Base-by-base conservation (phyloP, 2,113 vertebrate species). In the Eudyptes chrysolophus region DNA sequence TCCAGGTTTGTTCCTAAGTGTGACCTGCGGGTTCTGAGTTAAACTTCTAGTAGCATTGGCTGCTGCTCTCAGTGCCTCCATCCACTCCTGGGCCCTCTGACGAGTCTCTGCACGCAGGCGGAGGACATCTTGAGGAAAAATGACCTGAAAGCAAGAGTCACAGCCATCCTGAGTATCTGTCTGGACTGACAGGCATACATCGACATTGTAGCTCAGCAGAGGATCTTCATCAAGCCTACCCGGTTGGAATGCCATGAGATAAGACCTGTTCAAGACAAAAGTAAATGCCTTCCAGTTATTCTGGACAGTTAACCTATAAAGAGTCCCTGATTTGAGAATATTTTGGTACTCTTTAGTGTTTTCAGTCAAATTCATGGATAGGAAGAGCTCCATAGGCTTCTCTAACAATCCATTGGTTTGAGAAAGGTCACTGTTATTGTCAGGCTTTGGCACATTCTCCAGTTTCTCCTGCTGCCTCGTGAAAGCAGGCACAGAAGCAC, bases 271-370 rank as follows among this genome's bases (percentile, higher is more conserved):
- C 93, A 99, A 98, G 61, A 99, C 99, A 88, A 99, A 99, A 3
- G 99, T 99, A 94, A 99, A 99, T 16, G 99, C 98, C 80, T 99
- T 98, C 99, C 99, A 99, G 98, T 99, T 99, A 97, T 99, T 99
- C 79, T 99, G 99, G 88, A 99, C 93, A 24, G 98, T 98, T 75
- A 99, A 98, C 94, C 98, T 98, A 89, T 99, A 98, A 20, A 99
- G 98, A 26, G 99, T 98, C 60, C 99, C 99, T 6, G 99, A 98
- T 96, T 98, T 99, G n/a, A 99, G 97, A 85, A 99, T 97, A 49
- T 99, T 99, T 87, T 98, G 98, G 92, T 97, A 98, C 29, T 98
- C 98, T 84, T 92, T 97, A 92, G 94, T 84, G 76, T 96, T 95
- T 55, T 95, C 97, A 69, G 96, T 87, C 61, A 97, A 96, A 81